Evolutionary conservation across 1,140 invertebrate genomes (phyloP), one percentile per base, ranked within the genome.

Genomic region (Magallana ariakensis): DNA sequence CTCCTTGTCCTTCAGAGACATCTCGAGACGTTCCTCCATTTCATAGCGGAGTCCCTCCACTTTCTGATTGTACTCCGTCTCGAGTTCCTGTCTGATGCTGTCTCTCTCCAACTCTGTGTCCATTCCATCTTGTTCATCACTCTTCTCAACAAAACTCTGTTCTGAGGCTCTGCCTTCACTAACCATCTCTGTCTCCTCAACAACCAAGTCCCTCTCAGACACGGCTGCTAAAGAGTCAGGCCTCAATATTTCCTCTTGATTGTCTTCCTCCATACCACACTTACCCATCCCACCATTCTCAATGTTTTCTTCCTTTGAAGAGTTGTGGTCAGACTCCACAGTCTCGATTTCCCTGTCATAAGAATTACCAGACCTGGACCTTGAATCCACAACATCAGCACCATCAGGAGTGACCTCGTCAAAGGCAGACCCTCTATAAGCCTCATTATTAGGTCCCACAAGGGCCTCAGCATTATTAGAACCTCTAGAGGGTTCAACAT

Each of bases 41-140:
- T 91, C 90, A 86, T 90, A 91, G 81, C 89, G 87, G 6, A 89
- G 86, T 57, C 89, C 85, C 66, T 89, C 86, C 19, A 88, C 53
- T 87, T 83, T 75, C 6, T n/a, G 53, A n/a, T 84, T 80, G 58
- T 66, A 89, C 54, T 80, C 33, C 1, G 53, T 26, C 8, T 54
- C n/a, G 7, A 82, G 16, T 54, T 55, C 80, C 19, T n/a, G 13
- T 54, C n/a, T 16, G n/a, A 82, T 55, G 33, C n/a, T 55, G 53
- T 82, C 80, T n/a, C 80, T 82, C 19, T 55, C n/a, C 10, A 9
- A 33, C 19, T 54, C 26, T 9, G 80, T 53, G 19, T 82, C 80
- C 11, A 6, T 55, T n/a, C 19, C 46, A 56, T 22, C 13, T 15
- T 16, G 7, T 54, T 82, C 46, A 26, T 82, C 16, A 19, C 8